Evolutionary conservation across 2,888 invertebrate genomes (phyloP).

Genomic region (Thecocarcelia acutangulata): DNA sequence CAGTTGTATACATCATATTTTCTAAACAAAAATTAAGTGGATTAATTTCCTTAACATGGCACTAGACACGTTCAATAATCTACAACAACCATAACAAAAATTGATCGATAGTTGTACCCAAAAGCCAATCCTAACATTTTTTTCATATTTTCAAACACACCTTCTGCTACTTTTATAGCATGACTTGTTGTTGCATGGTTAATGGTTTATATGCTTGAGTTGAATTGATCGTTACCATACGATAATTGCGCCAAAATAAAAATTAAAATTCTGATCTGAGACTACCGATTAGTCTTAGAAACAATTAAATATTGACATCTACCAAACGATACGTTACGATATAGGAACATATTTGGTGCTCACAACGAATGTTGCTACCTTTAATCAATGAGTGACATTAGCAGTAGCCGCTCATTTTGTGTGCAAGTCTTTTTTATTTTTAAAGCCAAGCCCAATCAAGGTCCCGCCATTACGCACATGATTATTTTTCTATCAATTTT

Average conservation of each 20-base stretch:
- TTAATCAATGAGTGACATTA: slow-evolving; percentile 54
- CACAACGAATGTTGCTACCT: slow-evolving; percentile 37
- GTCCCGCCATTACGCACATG: slow-evolving; percentile 53
- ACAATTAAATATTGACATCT: slow-evolving; percentile 80
- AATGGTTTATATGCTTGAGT: slow-evolving; percentile 55
- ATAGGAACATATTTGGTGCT: slow-evolving; percentile 24
- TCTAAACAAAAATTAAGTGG: slow-evolving; percentile 38
- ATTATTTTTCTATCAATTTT: slow-evolving; percentile 16
- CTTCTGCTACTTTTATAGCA: slow-evolving; percentile 49
- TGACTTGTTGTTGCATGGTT: slow-evolving; percentile 48
- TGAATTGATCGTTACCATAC: slow-evolving; percentile 58
- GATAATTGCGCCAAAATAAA: slow-evolving; percentile 63
- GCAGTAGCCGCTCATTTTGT: slow-evolving; percentile 52
- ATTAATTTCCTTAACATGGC: slow-evolving; percentile 63
- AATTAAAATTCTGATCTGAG: slow-evolving; percentile 79
- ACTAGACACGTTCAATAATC: slow-evolving; percentile 21
- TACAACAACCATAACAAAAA: slow-evolving; percentile 18
- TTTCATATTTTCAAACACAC: slow-evolving; percentile 65
- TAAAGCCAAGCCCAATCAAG: slow-evolving; percentile 67
- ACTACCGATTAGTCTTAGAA: slow-evolving; percentile 75
- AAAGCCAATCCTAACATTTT: slow-evolving; percentile 68
- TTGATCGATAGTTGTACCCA: slow-evolving; percentile 69
- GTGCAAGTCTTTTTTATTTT: slow-evolving; percentile 24
- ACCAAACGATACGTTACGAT: slow-evolving; percentile 51
- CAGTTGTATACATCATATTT: slow-evolving; percentile 42